Evolutionary conservation across 2,888 invertebrate genomes (phyloP).

Genomic region (Cetonia aurata): DNA sequence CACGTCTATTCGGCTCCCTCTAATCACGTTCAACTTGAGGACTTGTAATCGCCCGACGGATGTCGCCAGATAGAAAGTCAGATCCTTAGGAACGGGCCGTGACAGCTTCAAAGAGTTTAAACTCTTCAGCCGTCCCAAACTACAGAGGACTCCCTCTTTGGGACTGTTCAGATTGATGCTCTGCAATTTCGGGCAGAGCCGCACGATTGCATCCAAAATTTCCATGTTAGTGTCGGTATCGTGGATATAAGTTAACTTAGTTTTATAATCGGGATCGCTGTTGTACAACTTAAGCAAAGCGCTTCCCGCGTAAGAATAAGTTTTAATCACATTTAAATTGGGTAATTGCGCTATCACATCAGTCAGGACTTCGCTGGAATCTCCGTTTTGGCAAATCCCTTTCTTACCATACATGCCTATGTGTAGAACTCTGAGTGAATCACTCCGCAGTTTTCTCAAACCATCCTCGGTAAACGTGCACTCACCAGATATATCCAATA

Average conservation of each 20-base stretch:
- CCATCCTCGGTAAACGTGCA: slow-evolving; percentile 77
- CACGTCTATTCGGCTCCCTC: slow-evolving; percentile 58
- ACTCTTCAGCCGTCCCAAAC: slow-evolving; percentile 67
- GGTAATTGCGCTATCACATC: slow-evolving; percentile 74
- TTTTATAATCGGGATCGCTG: slow-evolving; percentile 70
- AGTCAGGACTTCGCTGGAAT: slow-evolving; percentile 70
- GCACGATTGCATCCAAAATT: slow-evolving; percentile 72
- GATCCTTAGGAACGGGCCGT: slow-evolving; percentile 73
- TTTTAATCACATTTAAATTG: slow-evolving; percentile 74
- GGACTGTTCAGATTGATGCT: slow-evolving; percentile 77
- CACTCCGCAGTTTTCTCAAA: slow-evolving; percentile 71
- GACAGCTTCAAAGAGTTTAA: slow-evolving; percentile 74
- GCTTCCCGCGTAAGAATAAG: slow-evolving; percentile 78
- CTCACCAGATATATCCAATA: slow-evolving; percentile 79
- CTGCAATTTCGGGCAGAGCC: slow-evolving; percentile 74
- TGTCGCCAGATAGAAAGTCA: slow-evolving; percentile 70
- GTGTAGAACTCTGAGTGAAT: slow-evolving; percentile 73
- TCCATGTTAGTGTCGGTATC: slow-evolving; percentile 74
- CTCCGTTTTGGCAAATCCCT: slow-evolving; percentile 71
- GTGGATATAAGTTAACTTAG: slow-evolving; percentile 77
- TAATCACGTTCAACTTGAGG: slow-evolving; percentile 59
- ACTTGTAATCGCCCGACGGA: slow-evolving; percentile 60
- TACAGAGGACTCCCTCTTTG: slow-evolving; percentile 69
- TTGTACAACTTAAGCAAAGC: slow-evolving; percentile 72
- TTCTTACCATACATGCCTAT: slow-evolving; percentile 80